Evolutionary conservation across 2,113 vertebrate genomes (phyloP).

Genomic region (Charadrius vociferus): DNA sequence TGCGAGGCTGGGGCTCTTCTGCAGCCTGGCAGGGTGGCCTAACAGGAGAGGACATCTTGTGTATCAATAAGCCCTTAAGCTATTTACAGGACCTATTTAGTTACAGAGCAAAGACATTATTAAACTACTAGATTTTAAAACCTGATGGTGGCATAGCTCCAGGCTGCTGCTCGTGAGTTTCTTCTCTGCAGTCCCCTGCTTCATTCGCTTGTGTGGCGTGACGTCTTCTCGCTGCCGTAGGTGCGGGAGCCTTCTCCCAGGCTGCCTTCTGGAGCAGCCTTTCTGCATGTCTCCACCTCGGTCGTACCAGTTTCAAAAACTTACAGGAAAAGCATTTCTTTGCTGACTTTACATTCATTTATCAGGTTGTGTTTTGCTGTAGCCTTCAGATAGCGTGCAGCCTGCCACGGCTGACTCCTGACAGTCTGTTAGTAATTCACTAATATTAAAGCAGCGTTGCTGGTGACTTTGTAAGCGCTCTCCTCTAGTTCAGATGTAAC

Average conservation of each 20-base stretch:
- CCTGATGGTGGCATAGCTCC: background rate
- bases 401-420: background rate
- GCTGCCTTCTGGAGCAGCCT: background rate
- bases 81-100: conserved; percentile 31
- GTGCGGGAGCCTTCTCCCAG: background rate
- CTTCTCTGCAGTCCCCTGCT: conserved; percentile 28
- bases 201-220: background rate
- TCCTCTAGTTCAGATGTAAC: background rate
- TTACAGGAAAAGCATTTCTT: background rate
- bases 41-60: background rate
- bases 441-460: background rate
- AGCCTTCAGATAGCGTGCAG: background rate
- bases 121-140: background rate
- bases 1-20: background rate
- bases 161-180: background rate
- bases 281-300: background rate
- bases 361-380: background rate
- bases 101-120: background rate
- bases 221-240: background rate
- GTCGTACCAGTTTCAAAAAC: background rate
- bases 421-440: background rate
- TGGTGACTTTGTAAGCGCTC: background rate
- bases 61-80: conserved; percentile 7
- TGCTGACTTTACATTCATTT: background rate
- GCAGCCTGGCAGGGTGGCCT: background rate